Percentiles rank a stretch among this genome's conserved stretches.
Conservation (phyloP, 92 coral and sea anemone species). For the Phenganax marumi region DNA sequence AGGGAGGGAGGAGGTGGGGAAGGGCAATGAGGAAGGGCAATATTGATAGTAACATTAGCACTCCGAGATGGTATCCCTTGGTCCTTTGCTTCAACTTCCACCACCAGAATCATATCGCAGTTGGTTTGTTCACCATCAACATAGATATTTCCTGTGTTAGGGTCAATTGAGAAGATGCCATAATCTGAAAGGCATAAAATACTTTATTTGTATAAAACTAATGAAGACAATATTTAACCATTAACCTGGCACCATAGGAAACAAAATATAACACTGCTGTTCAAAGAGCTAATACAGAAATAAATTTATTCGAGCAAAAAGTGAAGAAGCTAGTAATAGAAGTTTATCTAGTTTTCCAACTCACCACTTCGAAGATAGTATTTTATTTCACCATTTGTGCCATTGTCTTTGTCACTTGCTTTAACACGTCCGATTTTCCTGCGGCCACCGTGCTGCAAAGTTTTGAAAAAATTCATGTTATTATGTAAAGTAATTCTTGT, state of each 20-base stretch:
- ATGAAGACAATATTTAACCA: too few species aligned
- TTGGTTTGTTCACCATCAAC: not conserved
- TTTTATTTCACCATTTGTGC: not conserved
- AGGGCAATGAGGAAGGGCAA: not conserved
- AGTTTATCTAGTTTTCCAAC: not conserved
- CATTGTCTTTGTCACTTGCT: conserved; percentile 11
- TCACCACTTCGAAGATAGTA: conserved; percentile 4
- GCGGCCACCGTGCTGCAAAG: not conserved
- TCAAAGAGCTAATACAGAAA: not conserved
- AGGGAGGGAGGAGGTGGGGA: not conserved
- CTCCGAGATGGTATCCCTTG: conserved; percentile 12
- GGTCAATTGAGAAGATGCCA: not conserved
- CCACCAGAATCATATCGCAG: conserved; percentile 1
- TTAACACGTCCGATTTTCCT: not conserved
- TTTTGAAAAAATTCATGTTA: not conserved
- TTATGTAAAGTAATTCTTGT: too few species aligned
- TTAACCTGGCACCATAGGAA: too few species aligned
- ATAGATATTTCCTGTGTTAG: not conserved
- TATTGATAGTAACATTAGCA: not conserved
- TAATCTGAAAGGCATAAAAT: not conserved
- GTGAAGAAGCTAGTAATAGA: not conserved
- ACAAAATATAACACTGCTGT: too few species aligned
- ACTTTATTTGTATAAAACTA: not conserved
- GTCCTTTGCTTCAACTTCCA: conserved; percentile 28
- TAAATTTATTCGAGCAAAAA: not conserved